Evolutionary conservation across 2,113 vertebrate species (phyloP), one percentile per base, ranked within the genome.

Genomic region (Macquaria australasica): DNA sequence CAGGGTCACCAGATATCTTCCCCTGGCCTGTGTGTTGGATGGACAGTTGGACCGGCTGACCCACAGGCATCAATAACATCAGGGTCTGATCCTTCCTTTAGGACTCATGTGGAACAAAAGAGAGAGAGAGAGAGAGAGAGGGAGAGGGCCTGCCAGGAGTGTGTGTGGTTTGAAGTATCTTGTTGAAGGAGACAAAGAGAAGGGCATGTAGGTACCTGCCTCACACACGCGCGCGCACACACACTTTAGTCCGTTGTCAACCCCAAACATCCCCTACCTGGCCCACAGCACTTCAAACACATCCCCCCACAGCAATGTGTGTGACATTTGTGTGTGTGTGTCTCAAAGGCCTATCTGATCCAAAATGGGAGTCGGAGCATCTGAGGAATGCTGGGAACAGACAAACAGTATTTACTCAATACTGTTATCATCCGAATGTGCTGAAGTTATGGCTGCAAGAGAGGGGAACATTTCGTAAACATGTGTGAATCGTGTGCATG

Each of bases 161-260:
- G 77, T 73, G 81, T 71, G 80, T 43, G 77, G 62, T 67, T 66
- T 90, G 79, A 83, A 68, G 83, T 64, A 79, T 78, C 83, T 76
- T 43, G 48, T 20, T 77, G 34, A 45, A 58, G 71, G 55, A 89
- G 70, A 89, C 91, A 90, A 87, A 89, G 84, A 73, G 58, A 8
- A 41, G 25, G 67, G 51, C 93, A 28, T 68, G 93, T 79, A 43
- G 56, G 66, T 73, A 87, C 92, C 91, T 94, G 93, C 84, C 53
- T 25, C 66, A 23, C 74, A 9, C 83, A 77, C 82, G 58, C 63
- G 39, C 20, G 51, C 70, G 45, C 39, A 62, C 48, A 56, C 41
- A 60, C 73, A 23, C 18, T 43, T 69, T 9, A 74, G 59, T 83
- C 69, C 14, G 3, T 82, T 72, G 62, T 64, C 73, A 86, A 78